A percentile compares a stretch with the other conserved stretches of the same genome.
Evolutionary conservation across 2,797 vertebrate species (phyloP).

Genomic region (Enteromius treurensis): DNA sequence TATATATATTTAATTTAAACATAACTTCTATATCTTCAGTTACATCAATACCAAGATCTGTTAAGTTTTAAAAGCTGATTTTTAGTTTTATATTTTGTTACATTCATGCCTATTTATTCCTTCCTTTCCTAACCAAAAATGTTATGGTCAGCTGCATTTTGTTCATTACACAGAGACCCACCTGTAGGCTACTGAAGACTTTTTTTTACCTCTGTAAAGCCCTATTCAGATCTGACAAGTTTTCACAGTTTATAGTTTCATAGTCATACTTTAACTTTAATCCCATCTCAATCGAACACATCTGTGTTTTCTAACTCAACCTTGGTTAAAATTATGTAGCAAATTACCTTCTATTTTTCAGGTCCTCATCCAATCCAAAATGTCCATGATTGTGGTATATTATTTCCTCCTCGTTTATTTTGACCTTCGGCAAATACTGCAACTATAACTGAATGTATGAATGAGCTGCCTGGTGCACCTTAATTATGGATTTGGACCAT

Average conservation of each 20-base stretch:
- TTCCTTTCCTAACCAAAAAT: not conserved
- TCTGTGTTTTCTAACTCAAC: conserved; percentile 20
- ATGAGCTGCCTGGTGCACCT: not conserved
- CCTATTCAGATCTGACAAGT: conserved; percentile 1
- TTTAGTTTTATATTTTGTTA: not conserved
- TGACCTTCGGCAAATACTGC: not conserved
- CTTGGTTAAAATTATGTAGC: not conserved
- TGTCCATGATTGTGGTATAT: not conserved
- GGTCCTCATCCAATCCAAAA: not conserved
- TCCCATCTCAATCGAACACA: not conserved
- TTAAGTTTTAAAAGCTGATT: not conserved
- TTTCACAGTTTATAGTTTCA: conserved; percentile 30
- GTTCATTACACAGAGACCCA: not conserved
- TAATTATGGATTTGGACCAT: not conserved
- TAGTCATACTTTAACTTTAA: not conserved
- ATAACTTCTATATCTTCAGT: not conserved
- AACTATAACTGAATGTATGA: not conserved
- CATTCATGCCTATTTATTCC: not conserved
- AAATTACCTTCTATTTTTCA: not conserved
- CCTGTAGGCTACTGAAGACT: not conserved
- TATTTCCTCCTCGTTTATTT: conserved; percentile 12
- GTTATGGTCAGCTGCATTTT: not conserved
- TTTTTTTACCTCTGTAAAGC: not conserved
- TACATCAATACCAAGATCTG: not conserved
- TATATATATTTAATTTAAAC: not conserved